Percentiles rank a stretch among this genome's conserved stretches.
phyloP scores from a whole-genome alignment of 2,797 vertebrate genomes.

The Etheostoma nigrum region DNA sequence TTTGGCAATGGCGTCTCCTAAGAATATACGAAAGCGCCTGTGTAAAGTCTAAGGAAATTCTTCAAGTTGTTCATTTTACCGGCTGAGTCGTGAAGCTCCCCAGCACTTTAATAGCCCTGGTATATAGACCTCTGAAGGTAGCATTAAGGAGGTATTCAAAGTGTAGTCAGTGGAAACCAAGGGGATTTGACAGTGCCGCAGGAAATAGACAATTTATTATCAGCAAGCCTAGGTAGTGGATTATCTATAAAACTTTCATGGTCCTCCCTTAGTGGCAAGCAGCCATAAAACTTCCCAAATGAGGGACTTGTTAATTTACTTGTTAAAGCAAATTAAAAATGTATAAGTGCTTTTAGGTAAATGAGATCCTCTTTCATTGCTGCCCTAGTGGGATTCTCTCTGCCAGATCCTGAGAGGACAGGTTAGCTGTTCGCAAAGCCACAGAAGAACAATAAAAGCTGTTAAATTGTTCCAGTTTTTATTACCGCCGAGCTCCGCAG shows the following conservation, averaged over 20 bases:
- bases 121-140: constrained; percentile 78
- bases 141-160: constrained; percentile 86
- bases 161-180: constrained; percentile 91
- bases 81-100: constrained; percentile 64
- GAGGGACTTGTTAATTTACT: constrained; percentile 99
- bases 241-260: constrained; percentile 99
- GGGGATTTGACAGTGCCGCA: constrained; percentile 94
- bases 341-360: constrained; percentile 99
- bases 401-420: constrained; percentile 91
- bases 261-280: constrained; percentile 95
- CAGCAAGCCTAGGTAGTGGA: constrained; percentile 92
- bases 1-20: constrained; percentile 52
- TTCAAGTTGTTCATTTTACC: constrained; percentile 73
- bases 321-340: constrained; percentile 99
- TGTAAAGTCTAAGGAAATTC: constrained; percentile 63
- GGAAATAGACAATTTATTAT: constrained; percentile 99
- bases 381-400: constrained; percentile 89
- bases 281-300: constrained; percentile 99
- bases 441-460: constrained; percentile 97
- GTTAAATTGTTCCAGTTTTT: constrained; percentile 96
- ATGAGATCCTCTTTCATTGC: constrained; percentile 99
- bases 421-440: constrained; percentile 92
- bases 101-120: constrained; percentile 71
- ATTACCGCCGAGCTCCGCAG: constrained; percentile 90
- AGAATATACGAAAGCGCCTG: constrained; percentile 44